Evolutionary conservation across 2,113 vertebrate genomes (phyloP), one percentile per base, ranked within the genome.

Genomic region (Ornithorhynchus anatinus): DNA sequence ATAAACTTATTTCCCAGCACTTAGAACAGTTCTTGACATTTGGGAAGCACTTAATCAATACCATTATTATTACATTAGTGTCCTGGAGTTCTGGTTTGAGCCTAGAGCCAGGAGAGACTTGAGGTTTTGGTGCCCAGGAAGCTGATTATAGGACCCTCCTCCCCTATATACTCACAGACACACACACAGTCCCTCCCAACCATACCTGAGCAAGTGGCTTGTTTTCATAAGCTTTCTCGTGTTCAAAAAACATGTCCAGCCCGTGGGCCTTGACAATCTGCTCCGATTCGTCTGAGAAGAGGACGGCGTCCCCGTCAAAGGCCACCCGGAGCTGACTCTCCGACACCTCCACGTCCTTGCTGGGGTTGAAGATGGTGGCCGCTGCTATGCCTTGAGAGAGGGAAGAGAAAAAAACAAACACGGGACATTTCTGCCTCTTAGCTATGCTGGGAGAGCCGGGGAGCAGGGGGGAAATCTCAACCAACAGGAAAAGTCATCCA

Each of bases 231-330:
- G 93, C 80, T 82, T 97, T 96, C 71, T 99, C 96, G 0, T 99
- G 96, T 79, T 99, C 97, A 8, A 97, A 98, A 92, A 99, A 99
- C 86, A 89, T 96, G 79, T 99, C 96, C 70, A 99, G 91, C 59
- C 97, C 97, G 0, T 97, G 96, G 35, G 95, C 94, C 83, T 99
- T 98, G 79, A 92, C 97, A 9, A 99, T 97, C 79, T 93, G 95
- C 80, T 99, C 97, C 0, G 97, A 98, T 85, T 99, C 97, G 0
- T 99, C 97, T 0, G 97, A 99, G 83, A 99, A 99, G 42, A 99
- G 96, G 38, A 99, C 97, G 0, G 96, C 97, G 0, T 98, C 97
- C 0, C 97, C 97, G 3, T 99, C 97, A 0, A 99, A 99, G 0
- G 97, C 97, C 19, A 99, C 97, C 0, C 97, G 92, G 59, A 99